Percentiles rank a stretch among this genome's conserved stretches.
Evolutionary conservation across 2,113 vertebrate genomes (phyloP).

Genomic region (Hassar affinis): DNA sequence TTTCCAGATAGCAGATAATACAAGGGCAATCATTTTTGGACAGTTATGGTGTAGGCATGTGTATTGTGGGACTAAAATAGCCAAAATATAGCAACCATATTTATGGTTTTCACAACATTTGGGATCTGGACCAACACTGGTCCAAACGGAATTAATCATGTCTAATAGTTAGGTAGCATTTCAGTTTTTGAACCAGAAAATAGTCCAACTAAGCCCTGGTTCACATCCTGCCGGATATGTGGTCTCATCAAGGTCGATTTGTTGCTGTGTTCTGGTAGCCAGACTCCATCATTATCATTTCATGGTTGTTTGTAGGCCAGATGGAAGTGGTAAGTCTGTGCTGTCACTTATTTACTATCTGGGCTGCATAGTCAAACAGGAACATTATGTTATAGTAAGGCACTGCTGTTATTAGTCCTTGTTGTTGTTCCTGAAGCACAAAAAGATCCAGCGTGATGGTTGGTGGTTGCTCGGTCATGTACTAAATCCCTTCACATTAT

Average conservation of each 20-base stretch:
- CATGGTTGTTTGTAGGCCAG: too few species aligned
- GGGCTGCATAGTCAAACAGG: not conserved
- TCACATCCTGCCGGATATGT: not conserved
- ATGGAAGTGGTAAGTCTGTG: constrained; percentile 1
- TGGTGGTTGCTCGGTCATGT: constrained; percentile 7
- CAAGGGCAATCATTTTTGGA: not conserved
- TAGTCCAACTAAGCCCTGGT: not conserved
- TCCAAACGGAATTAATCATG: not conserved
- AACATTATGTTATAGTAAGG: not conserved
- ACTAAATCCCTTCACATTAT: constrained; percentile 9
- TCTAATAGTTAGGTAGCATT: not conserved
- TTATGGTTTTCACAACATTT: not conserved
- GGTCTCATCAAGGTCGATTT: not conserved
- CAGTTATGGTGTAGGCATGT: not conserved
- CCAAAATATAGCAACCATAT: not conserved
- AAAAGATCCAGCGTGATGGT: constrained; percentile 3
- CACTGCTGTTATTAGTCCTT: not conserved
- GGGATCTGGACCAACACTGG: not conserved
- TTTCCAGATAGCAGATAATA: not conserved
- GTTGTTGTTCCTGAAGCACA: not conserved
- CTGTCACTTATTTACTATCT: constrained; percentile 7
- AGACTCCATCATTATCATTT: not conserved
- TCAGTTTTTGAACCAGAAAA: not conserved
- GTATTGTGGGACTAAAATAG: not conserved
- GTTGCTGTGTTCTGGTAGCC: not conserved